These are phyloP conservation scores for Dicycla oo DNA, from an alignment of 2,888 invertebrate genomes.

Conservation along the genomic window DNA sequence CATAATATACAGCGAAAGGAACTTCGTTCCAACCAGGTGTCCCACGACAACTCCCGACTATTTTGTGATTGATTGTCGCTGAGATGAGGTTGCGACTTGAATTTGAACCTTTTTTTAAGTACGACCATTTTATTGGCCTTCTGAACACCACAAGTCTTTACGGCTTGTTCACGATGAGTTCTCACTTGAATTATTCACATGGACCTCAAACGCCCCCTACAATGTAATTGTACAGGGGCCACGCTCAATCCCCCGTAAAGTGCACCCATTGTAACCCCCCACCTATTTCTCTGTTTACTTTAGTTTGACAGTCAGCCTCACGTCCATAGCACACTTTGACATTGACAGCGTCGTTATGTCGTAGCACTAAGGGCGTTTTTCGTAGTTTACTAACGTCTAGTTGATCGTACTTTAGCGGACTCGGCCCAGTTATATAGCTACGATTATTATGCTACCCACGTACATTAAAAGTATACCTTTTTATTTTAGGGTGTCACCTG, in stretches of 20 bases:
- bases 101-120: too few species aligned
- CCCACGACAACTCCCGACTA: too few species aligned
- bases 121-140: too few species aligned
- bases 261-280: slow-evolving; percentile 11
- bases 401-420: neutral
- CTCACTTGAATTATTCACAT: neutral
- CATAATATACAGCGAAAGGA: too few species aligned
- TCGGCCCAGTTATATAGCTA: neutral
- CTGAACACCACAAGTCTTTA: too few species aligned
- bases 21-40: too few species aligned
- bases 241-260: neutral
- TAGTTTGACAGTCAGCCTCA: neutral
- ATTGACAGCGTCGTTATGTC: neutral
- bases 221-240: neutral
- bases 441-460: slow-evolving; percentile 36
- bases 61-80: too few species aligned
- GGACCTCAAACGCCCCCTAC: neutral
- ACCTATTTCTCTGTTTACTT: slow-evolving; percentile 11
- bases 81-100: too few species aligned
- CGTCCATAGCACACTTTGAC: neutral
- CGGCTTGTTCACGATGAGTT: neutral
- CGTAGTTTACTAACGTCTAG: neutral
- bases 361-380: neutral
- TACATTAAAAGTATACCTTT: slow-evolving; percentile 37
- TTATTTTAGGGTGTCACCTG: slow-evolving; percentile 48